Evolutionary conservation across 2,113 vertebrate species (phyloP).

Genomic region (Dolichotis patagonum): DNA sequence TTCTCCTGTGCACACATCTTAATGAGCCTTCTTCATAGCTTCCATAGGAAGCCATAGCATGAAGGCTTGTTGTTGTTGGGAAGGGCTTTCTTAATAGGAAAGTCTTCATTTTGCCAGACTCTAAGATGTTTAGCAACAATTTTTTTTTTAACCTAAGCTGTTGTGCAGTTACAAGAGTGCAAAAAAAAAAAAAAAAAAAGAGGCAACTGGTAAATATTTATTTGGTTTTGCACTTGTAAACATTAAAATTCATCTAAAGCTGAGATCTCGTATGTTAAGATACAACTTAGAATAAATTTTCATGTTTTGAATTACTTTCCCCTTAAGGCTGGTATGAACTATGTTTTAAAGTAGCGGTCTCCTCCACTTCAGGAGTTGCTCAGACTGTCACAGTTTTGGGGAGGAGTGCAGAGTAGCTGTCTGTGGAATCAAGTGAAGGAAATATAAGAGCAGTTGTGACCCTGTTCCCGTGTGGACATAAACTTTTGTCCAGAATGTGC

Average conservation of each 20-base stretch:
- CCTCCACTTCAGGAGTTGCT: background rate
- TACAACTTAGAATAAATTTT: conserved; percentile 85
- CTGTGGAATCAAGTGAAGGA: background rate
- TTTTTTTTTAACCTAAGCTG: conserved; percentile 81
- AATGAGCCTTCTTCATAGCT: background rate
- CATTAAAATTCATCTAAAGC: conserved; percentile 85
- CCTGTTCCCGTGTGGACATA: background rate
- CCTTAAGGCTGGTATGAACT: conserved; percentile 68
- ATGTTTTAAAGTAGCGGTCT: conserved; percentile 51
- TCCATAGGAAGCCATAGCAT: background rate
- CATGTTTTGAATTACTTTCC: conserved; percentile 78
- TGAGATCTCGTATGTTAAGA: conserved; percentile 83
- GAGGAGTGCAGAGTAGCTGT: background rate
- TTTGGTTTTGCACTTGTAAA: conserved; percentile 83
- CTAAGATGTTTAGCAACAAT: background rate
- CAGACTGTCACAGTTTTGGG: background rate
- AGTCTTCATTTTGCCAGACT: conserved; percentile 82
- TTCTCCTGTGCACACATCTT: background rate
- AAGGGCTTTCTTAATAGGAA: conserved; percentile 79
- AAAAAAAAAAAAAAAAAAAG: conserved; percentile 73
- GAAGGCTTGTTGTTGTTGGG: conserved; percentile 55
- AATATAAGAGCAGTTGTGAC: background rate
- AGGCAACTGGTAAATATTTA: conserved; percentile 81
- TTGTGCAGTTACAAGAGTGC: conserved; percentile 77
- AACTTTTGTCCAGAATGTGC: background rate